Evolutionary conservation across 2,888 invertebrate genomes (phyloP).

Genomic region (Phorcus lineatus): DNA sequence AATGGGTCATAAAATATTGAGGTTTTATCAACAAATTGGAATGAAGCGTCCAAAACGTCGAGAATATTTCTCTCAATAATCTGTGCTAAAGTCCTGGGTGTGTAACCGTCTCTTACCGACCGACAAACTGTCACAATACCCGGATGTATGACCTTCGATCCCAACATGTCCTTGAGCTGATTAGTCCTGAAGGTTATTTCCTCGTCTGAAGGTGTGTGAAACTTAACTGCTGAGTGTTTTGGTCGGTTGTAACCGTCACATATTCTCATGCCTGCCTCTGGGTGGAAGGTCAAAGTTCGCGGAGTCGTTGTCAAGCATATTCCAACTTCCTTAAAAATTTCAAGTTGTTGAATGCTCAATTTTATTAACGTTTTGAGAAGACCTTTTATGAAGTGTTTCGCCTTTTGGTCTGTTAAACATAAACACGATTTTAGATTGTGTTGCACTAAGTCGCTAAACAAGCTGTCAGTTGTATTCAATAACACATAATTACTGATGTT

Average conservation of each 20-base stretch:
- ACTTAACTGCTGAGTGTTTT: slow-evolving; percentile 46
- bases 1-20: no score
- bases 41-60: no score
- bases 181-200: slow-evolving; percentile 48
- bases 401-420: slow-evolving; percentile 7
- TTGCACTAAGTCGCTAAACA: slow-evolving; percentile 16
- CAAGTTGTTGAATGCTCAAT: slow-evolving; percentile 49
- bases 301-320: slow-evolving; percentile 59
- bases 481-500: no score
- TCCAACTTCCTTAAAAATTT: slow-evolving; percentile 49
- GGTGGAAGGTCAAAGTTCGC: slow-evolving; percentile 39
- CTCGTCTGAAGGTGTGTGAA: slow-evolving; percentile 46
- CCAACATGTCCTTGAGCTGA: not conserved
- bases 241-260: slow-evolving; percentile 63
- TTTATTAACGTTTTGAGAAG: slow-evolving; percentile 35
- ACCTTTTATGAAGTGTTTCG: slow-evolving; percentile 1
- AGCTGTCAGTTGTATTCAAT: slow-evolving; percentile 31
- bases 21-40: no score
- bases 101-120: no score
- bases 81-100: slow-evolving; percentile 45
- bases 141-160: slow-evolving; percentile 40
- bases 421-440: slow-evolving; percentile 5
- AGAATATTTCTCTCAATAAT: slow-evolving; percentile 37
- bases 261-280: slow-evolving; percentile 43
- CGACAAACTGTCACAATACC: not conserved